Percentiles rank a stretch among this genome's conserved stretches.
Evolutionary conservation across 2,888 invertebrate genomes (phyloP).

Genomic region (Nemotelus pantherinus): DNA sequence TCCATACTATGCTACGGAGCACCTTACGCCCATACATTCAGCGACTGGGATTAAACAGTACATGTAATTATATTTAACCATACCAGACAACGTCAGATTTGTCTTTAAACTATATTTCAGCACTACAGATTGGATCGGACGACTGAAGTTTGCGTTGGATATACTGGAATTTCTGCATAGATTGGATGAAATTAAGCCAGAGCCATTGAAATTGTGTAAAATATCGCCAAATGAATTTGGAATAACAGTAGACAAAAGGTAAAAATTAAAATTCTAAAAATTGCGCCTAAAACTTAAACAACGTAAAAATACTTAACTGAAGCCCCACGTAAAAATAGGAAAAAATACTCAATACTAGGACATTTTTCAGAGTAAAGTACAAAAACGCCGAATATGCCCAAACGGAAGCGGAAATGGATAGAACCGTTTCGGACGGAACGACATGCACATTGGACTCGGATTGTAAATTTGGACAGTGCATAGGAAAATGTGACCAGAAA

Average conservation of each 20-base stretch:
- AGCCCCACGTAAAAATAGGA: too few relatives aligned
- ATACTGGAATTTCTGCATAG: constrained; percentile 62
- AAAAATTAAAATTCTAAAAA: not conserved
- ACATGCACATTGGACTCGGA: constrained; percentile 58
- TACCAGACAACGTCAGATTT: not conserved
- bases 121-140: constrained; percentile 59
- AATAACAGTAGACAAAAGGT: constrained; percentile 59
- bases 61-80: constrained; percentile 55
- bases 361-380: constrained; percentile 58
- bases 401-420: constrained; percentile 61
- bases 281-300: not conserved
- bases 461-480: constrained; percentile 59
- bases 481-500: constrained; percentile 59
- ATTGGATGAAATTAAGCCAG: constrained; percentile 62
- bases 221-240: constrained; percentile 61
- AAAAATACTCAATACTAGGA: not conserved
- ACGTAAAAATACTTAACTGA: too few relatives aligned
- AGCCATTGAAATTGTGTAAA: constrained; percentile 62
- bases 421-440: constrained; percentile 58
- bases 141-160: constrained; percentile 60
- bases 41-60: constrained; percentile 59
- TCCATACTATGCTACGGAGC: constrained; percentile 62
- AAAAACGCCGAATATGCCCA: constrained; percentile 60
- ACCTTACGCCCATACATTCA: constrained; percentile 58
- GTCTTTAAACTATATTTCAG: constrained; percentile 50